A percentile compares a stretch with the other conserved stretches of the same genome.
Evolutionary conservation across 2,113 vertebrate species (phyloP).

Genomic region (Albula goreensis): DNA sequence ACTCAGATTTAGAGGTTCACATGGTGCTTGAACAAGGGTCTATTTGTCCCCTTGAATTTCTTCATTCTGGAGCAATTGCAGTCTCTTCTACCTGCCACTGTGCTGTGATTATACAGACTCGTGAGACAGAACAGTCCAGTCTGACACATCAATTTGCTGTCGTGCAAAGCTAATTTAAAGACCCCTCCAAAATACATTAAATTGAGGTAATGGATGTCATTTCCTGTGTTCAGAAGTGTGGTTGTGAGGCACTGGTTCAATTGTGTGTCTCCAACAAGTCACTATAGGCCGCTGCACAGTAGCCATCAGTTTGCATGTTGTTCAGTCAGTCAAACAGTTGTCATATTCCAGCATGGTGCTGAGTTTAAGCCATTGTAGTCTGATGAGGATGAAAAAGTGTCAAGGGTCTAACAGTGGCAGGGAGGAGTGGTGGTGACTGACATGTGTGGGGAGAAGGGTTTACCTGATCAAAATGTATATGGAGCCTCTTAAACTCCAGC

Average conservation of each 20-base stretch:
- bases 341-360: too few species aligned
- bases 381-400: too few species aligned
- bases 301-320: neutral
- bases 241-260: neutral
- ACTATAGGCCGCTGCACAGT: neutral
- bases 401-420: too few species aligned
- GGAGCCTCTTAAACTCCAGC: slow-evolving; percentile 63
- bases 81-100: neutral
- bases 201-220: neutral
- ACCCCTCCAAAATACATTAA: neutral
- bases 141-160: neutral
- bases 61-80: neutral
- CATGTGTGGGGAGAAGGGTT: neutral
- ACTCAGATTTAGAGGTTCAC: neutral
- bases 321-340: neutral
- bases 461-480: slow-evolving; percentile 71
- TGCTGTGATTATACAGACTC: neutral
- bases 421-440: neutral
- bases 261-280: neutral
- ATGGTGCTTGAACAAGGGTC: neutral
- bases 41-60: neutral
- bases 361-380: too few species aligned
- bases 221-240: neutral
- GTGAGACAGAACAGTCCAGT: neutral
- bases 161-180: neutral